Conservation (phyloP, 2,113 vertebrate species). For the Rhineura floridana region DNA sequence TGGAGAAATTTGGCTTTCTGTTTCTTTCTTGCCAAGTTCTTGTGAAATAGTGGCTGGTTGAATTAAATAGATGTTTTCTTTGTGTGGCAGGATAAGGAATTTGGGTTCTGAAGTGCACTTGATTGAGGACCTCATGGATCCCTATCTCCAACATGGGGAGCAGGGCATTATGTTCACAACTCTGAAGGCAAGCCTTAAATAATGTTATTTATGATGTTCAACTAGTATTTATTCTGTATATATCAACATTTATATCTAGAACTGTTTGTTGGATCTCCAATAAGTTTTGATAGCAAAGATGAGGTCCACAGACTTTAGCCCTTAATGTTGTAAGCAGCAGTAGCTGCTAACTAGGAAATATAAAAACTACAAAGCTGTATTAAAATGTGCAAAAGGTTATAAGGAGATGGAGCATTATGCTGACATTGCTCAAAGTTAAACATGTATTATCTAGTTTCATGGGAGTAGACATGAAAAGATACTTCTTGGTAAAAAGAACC, state of each 20-base stretch:
- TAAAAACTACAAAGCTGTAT: background rate
- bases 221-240: background rate
- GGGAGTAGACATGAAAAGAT: background rate
- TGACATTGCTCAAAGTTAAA: background rate
- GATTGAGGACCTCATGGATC: conserved; percentile 98
- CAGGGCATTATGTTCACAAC: conserved; percentile 99
- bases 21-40: background rate
- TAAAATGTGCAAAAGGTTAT: background rate
- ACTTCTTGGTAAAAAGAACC: background rate
- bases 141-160: conserved; percentile 94
- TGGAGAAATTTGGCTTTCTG: background rate
- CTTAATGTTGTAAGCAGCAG: background rate
- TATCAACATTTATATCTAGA: background rate
- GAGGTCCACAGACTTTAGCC: background rate
- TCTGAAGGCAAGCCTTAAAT: conserved; percentile 83
- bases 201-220: background rate
- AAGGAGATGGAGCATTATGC: background rate
- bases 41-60: background rate
- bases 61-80: conserved; percentile 9
- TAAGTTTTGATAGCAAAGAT: background rate
- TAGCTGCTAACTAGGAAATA: background rate
- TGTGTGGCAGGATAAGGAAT: conserved; percentile 88
- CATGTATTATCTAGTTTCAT: background rate
- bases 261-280: background rate
- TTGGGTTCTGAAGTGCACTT: conserved; percentile 96